Percentiles rank a stretch among this genome's conserved stretches.
phyloP scores from a whole-genome alignment of 2,113 vertebrate genomes.

The Saimiri boliviensis region DNA sequence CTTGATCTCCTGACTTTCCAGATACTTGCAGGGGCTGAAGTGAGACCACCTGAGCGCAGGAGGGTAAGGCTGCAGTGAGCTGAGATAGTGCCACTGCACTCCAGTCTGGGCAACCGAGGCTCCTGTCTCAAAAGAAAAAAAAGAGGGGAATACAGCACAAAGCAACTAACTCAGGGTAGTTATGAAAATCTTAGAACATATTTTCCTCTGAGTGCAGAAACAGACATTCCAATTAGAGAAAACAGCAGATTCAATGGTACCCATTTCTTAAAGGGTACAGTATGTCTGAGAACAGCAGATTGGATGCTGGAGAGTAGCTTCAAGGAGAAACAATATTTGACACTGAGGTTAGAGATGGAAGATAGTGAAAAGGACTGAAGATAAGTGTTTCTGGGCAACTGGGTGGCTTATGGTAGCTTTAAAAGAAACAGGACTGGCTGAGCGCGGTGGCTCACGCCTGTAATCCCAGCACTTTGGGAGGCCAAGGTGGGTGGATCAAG shows the following conservation, averaged over 20 bases:
- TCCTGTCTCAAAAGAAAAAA: too few species aligned
- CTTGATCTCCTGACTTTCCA: too few species aligned
- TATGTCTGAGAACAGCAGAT: not conserved
- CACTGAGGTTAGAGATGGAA: not conserved
- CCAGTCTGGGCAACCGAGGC: too few species aligned
- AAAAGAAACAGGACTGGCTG: not conserved
- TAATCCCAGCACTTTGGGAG: too few species aligned
- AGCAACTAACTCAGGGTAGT: not conserved
- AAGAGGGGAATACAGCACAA: not conserved
- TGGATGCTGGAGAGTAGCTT: not conserved
- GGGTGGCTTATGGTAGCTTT: not conserved
- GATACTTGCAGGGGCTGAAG: too few species aligned
- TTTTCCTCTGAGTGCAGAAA: not conserved
- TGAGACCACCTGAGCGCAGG: too few species aligned
- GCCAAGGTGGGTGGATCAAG: too few species aligned
- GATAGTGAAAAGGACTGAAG: not conserved
- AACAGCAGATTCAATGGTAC: not conserved
- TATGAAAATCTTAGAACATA: not conserved
- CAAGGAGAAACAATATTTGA: not conserved
- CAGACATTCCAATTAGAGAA: not conserved
- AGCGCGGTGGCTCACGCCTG: too few species aligned
- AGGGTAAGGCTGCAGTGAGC: too few species aligned
- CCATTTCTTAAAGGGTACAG: not conserved
- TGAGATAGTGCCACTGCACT: too few species aligned
- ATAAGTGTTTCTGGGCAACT: not conserved